phyloP scores from a whole-genome alignment of 1,140 invertebrate species.

The Liolophura sinensis region DNA sequence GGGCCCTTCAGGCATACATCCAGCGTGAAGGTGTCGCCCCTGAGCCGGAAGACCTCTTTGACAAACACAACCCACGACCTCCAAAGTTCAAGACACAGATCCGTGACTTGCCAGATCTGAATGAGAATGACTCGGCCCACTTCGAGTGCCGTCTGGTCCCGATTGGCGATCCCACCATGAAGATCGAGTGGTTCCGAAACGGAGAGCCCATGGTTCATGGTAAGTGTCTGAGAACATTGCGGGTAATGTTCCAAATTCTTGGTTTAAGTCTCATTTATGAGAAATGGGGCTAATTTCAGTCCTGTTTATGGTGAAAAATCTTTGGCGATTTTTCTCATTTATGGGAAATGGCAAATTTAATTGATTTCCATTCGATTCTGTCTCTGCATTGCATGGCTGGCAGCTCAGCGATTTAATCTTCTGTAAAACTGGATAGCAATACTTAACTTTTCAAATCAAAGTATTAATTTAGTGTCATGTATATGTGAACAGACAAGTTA shows the following conservation, averaged over 20 bases:
- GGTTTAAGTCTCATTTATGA: not conserved
- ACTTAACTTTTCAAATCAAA: not conserved
- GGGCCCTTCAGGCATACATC: constrained; percentile 44
- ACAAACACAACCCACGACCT: constrained; percentile 58
- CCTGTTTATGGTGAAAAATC: constrained; percentile 17
- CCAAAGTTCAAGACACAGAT: constrained; percentile 93
- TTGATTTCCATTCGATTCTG: too few relatives aligned
- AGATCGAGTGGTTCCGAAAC: constrained; percentile 98
- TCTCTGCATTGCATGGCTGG: too few relatives aligned
- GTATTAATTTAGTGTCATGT: too few relatives aligned
- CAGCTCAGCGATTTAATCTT: not conserved
- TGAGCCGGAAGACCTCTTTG: constrained; percentile 48
- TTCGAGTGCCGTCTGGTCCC: constrained; percentile 96
- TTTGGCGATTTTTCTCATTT: too few relatives aligned
- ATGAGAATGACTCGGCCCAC: constrained; percentile 91
- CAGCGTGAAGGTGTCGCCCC: constrained; percentile 44
- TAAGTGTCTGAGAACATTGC: constrained; percentile 44
- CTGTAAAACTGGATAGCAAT: not conserved
- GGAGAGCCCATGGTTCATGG: constrained; percentile 91
- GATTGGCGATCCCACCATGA: constrained; percentile 95
- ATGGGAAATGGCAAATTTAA: too few relatives aligned
- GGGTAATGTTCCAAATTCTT: not conserved
- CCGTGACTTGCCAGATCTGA: constrained; percentile 83
- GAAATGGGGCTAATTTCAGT: constrained; percentile 59
- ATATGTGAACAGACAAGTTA: too few relatives aligned